Conservation (phyloP, 2,113 vertebrate species). For the Urocitellus parryii region DNA sequence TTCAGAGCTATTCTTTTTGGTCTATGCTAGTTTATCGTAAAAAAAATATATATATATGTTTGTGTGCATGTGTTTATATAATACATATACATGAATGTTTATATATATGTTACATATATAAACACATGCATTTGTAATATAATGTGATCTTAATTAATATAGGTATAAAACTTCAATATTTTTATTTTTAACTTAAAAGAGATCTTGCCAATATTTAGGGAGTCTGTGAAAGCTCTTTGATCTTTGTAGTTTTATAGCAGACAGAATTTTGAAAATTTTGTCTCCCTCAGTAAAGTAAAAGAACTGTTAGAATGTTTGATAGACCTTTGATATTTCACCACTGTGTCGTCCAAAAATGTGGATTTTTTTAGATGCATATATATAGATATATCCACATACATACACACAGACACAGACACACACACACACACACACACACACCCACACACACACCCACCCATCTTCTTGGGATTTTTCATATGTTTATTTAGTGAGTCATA, state of each 20-base stretch:
- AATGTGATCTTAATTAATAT: background rate
- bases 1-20: background rate
- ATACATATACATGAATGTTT: background rate
- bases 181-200: slow-evolving; percentile 68
- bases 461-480: background rate
- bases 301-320: slow-evolving; percentile 60
- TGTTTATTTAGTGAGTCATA: background rate
- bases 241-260: slow-evolving; percentile 60
- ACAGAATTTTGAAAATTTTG: slow-evolving; percentile 69
- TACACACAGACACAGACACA: background rate
- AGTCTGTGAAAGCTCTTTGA: slow-evolving; percentile 40
- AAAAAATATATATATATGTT: background rate
- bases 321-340: slow-evolving; percentile 66
- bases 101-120: background rate
- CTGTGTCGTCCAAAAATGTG: slow-evolving; percentile 43
- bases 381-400: background rate
- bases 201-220: background rate
- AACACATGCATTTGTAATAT: background rate
- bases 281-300: slow-evolving; percentile 51
- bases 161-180: slow-evolving; percentile 53
- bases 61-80: background rate
- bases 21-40: background rate
- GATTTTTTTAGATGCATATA: background rate
- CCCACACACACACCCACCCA: background rate
- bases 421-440: background rate